Conservation (phyloP, 2,888 invertebrate species). For the Trachelus iudaicus region DNA sequence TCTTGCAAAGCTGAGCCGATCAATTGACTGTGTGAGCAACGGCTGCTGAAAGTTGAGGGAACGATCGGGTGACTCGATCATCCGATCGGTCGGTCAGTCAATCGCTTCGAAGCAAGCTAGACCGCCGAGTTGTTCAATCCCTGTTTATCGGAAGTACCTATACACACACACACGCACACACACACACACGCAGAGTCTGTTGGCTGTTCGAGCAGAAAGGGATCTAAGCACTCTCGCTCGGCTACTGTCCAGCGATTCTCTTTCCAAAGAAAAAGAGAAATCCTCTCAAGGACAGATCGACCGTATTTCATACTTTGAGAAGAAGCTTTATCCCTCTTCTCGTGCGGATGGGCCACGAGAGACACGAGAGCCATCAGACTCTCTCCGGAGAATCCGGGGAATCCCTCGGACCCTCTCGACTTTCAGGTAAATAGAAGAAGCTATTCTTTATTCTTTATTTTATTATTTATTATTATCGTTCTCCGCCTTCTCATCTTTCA, state of each 20-base stretch:
- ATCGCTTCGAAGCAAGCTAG: constrained; percentile 6
- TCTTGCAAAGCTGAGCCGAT: neutral
- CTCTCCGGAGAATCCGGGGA: constrained; percentile 25
- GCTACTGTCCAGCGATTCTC: no score
- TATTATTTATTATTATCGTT: no score
- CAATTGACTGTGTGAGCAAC: neutral
- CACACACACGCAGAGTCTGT: no score
- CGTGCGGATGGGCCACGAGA: constrained; percentile 26
- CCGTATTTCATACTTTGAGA: constrained; percentile 21
- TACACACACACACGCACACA: no score
- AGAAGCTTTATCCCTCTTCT: constrained; percentile 33
- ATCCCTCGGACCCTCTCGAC: constrained; percentile 40
- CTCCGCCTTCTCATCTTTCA: no score
- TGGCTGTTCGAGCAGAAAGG: no score
- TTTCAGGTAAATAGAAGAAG: constrained; percentile 30
- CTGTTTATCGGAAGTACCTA: no score
- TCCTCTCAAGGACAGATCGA: no score
- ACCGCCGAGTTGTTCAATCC: no score
- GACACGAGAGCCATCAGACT: constrained; percentile 19
- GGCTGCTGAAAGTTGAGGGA: constrained; percentile 13
- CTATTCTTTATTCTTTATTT: neutral
- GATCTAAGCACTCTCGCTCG: no score
- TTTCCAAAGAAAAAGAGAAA: no score
- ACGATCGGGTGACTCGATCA: constrained; percentile 30
- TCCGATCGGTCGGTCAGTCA: constrained; percentile 22